Conservation (phyloP, 1,140 invertebrate genomes). For the Drosophila miranda region DNA sequence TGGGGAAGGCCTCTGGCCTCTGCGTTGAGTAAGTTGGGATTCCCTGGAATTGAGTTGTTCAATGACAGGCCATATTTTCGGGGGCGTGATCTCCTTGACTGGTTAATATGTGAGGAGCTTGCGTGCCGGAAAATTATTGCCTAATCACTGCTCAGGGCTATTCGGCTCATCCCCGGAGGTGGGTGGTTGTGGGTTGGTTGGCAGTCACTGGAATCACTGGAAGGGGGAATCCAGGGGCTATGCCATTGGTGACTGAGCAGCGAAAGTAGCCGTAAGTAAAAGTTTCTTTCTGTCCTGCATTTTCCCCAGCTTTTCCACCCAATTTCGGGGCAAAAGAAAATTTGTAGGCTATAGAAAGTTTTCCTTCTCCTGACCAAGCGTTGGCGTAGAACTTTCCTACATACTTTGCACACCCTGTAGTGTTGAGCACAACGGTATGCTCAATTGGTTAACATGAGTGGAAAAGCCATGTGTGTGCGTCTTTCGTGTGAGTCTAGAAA, state of each 20-base stretch:
- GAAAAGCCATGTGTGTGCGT: no score
- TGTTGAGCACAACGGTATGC: not conserved
- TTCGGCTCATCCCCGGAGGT: not conserved
- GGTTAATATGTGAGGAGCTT: constrained; percentile 40
- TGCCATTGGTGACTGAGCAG: constrained; percentile 19
- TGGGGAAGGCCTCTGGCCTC: no score
- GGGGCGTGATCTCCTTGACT: constrained; percentile 27
- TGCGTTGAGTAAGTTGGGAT: constrained; percentile 12
- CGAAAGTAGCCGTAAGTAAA: constrained; percentile 74
- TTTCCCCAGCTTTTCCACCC: constrained; percentile 41
- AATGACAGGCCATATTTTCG: constrained; percentile 65
- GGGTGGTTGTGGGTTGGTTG: not conserved
- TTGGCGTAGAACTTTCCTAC: constrained; percentile 27
- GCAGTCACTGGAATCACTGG: no score
- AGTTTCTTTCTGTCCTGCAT: constrained; percentile 52
- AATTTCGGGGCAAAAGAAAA: constrained; percentile 76
- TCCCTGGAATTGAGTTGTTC: constrained; percentile 67
- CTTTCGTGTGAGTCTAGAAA: no score
- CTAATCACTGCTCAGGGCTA: constrained; percentile 67
- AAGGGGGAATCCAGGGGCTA: not conserved
- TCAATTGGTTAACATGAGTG: no score
- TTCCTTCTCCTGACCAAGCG: constrained; percentile 23
- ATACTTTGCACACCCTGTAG: not conserved
- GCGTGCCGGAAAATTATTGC: constrained; percentile 64
- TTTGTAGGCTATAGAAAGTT: constrained; percentile 78